Evolutionary conservation across 2,797 vertebrate species (phyloP), one percentile per base, ranked within the genome.

Genomic region (Muscicapa comitata): DNA sequence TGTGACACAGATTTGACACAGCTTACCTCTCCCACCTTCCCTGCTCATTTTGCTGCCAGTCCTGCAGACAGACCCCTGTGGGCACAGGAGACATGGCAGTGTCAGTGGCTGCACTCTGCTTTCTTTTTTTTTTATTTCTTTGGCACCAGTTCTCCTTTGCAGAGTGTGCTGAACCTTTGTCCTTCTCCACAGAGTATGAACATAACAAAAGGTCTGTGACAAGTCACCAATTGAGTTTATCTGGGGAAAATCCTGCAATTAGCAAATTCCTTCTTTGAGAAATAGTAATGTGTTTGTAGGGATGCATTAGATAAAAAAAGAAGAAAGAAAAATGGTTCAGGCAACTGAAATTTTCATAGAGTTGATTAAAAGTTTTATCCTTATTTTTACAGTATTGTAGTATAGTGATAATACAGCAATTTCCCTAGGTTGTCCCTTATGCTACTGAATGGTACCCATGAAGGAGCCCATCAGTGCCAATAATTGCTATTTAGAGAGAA

Each of bases 141-240:
- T 80, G 85, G 93, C 78, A 88, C 70, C 87, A 80, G 57, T 48
- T 91, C 31, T 57, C 17, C 54, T 92, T 83, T 88, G 59, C 66
- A 66, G 59, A 83, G 51, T 17, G 4, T 45, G 37, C 86, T 93
- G 86, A 89, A 78, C 65, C 66, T 91, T 94, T 91, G 75, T 96
- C 54, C 73, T 82, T 76, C 65, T 78, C 40, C 38, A 54, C 51
- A 51, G 68, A 83, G 38, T 37, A 74, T 55, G 75, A 94, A 35
- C 13, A 3, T 68, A 93, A 83, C 72, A 81, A 94, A 94, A 94
- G 66, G 53, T 62, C 90, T 0, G 0, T 2, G 19, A 23, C 29
- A 70, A 87, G 48, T 90, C 85, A 91, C 85, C 62, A 63, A 80
- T 43, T 24, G 73, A 75, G 48, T 91, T 93, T 58, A 86, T 45